phyloP scores from a whole-genome alignment of 2,888 invertebrate species.

The Megastigmus dorsalis region DNA sequence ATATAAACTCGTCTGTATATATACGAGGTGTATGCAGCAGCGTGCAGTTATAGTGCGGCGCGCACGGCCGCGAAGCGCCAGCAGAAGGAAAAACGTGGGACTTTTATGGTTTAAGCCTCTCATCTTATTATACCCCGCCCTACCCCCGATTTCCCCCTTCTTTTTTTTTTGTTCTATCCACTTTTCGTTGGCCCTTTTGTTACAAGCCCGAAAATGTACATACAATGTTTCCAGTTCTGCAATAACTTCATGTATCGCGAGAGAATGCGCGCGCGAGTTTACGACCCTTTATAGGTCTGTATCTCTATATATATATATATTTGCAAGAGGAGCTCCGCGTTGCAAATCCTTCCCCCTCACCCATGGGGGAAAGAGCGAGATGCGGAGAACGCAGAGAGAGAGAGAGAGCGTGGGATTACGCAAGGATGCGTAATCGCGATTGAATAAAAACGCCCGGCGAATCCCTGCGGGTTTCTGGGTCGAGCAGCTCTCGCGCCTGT shows the following conservation, averaged over 20 bases:
- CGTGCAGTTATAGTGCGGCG: too few species aligned
- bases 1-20: too few species aligned
- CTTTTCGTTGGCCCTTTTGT: neutral
- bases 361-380: neutral
- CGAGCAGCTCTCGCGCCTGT: slow-evolving; percentile 1
- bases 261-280: neutral
- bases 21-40: too few species aligned
- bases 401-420: slow-evolving; percentile 34
- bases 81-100: slow-evolving; percentile 47
- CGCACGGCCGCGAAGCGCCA: slow-evolving; percentile 2
- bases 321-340: too few species aligned
- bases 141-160: too few species aligned
- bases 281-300: too few species aligned
- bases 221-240: slow-evolving; percentile 2
- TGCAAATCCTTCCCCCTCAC: neutral
- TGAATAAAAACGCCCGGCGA: slow-evolving; percentile 33
- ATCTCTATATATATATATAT: too few species aligned
- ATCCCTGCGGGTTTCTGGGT: slow-evolving; percentile 40
- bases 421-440: slow-evolving; percentile 47
- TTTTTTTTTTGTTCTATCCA: neutral
- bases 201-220: neutral
- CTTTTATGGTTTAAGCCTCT: slow-evolving; percentile 19
- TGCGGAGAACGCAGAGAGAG: neutral
- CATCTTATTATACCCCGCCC: neutral
- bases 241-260: neutral